Evolutionary conservation across 2,797 vertebrate species (phyloP), one percentile per base, ranked within the genome.

Genomic region (Syngnathus acus): DNA sequence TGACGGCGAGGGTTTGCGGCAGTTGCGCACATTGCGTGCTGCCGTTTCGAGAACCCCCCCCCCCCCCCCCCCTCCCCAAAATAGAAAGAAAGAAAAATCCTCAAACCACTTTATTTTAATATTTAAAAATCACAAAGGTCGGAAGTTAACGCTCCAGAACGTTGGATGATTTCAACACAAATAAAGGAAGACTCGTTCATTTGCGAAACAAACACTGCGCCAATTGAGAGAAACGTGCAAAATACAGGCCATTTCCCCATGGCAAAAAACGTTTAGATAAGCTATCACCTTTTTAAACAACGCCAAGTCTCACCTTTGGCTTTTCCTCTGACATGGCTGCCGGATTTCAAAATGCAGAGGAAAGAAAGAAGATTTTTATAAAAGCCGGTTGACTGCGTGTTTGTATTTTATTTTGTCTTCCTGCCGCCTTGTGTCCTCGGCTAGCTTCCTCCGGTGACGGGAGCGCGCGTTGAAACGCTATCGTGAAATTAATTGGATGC

Each of bases 271-370:
- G 78, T 64, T 57, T 74, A 57, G 60, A 55, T 70, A 69, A 60
- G 23, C 37, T 37, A 51, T 39, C 5, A 17, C 3, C 14, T 39
- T 59, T 40, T 40, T 60, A n/a, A 1, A 2, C 17, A 17, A 8
- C 14, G 10, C 0, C 0, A 40, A 32, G 6, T n/a, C 85, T 92
- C 86, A 96, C 95, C 94, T 96, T 95, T 76, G 94, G 94, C 86
- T 95, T 95, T 85, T 95, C 94, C 86, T 96, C 94, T 70, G 95
- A 94, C 94, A 95, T 95, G 73, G 79, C 76, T 69, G 67, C 70
- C 66, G 64, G 67, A 60, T 84, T 84, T 83, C 1, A 69, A 73
- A 72, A n/a, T 73, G 43, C 3, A 67, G 39, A 38, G 10, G 10
- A 62, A 62, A 66, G 43, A 59, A 40, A 62, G 50, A 23, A 1